phyloP scores from a whole-genome alignment of 2,113 vertebrate species.

The Australoheros scitulus region DNA sequence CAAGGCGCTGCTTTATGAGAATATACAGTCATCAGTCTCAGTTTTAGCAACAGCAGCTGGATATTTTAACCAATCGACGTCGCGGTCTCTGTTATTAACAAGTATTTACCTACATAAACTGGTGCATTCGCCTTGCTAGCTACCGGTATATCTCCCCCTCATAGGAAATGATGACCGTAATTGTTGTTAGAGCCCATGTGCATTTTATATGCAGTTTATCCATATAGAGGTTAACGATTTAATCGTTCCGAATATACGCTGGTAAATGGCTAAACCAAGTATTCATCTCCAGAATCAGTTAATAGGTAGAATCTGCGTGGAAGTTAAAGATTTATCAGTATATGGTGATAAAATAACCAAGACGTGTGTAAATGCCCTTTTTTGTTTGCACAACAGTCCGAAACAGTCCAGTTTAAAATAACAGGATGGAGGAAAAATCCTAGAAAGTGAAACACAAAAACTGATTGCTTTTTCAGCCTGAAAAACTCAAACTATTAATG shows the following conservation, averaged over 20 bases:
- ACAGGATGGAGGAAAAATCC: neutral
- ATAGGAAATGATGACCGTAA: neutral
- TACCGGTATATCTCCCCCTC: neutral
- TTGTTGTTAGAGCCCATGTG: neutral
- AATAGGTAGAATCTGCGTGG: neutral
- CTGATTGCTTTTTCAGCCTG: neutral
- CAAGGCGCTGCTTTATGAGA: rapidly evolving
- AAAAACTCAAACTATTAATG: neutral
- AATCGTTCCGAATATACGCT: neutral
- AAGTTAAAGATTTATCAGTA: neutral
- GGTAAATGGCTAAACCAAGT: neutral
- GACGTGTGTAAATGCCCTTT: neutral
- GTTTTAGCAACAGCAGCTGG: neutral
- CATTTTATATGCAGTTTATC: neutral
- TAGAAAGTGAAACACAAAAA: neutral
- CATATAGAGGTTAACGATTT: neutral
- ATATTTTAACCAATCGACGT: neutral
- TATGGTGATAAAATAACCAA: neutral
- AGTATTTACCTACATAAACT: neutral
- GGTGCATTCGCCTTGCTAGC: neutral
- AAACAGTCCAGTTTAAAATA: neutral
- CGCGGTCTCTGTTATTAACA: neutral
- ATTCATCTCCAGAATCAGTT: neutral
- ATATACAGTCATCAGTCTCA: neutral
- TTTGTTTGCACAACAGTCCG: neutral